Percentiles rank a stretch among this genome's conserved stretches.
These are phyloP conservation scores for Hartigia nigra DNA, from an alignment of 2,888 invertebrate genomes.

Conservation along the genomic window DNA sequence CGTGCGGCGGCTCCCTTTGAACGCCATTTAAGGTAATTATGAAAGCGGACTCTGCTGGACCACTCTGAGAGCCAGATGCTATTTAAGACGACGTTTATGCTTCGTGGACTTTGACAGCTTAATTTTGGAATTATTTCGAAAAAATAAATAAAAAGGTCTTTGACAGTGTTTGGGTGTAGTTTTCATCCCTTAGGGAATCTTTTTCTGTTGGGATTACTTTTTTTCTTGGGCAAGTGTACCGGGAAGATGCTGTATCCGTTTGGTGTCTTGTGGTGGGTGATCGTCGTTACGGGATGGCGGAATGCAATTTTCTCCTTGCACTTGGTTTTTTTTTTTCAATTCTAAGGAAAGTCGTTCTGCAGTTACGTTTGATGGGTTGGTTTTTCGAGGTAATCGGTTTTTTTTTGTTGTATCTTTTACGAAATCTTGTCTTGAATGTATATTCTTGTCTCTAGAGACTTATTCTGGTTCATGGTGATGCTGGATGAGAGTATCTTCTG, in stretches of 20 bases:
- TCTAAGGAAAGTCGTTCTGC: too few relatives aligned
- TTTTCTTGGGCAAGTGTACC: not conserved
- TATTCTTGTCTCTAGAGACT: not conserved
- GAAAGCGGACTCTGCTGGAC: slow-evolving; percentile 25
- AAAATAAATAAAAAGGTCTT: not conserved
- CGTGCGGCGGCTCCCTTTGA: slow-evolving; percentile 19
- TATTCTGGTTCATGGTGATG: not conserved
- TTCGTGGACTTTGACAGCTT: not conserved
- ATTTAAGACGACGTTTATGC: not conserved
- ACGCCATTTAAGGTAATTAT: slow-evolving; percentile 22
- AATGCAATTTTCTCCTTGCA: not conserved
- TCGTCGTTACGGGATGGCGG: not conserved
- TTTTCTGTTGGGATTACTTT: not conserved
- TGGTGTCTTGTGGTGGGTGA: not conserved
- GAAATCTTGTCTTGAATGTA: not conserved
- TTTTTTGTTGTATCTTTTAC: too few relatives aligned
- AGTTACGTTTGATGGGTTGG: too few relatives aligned
- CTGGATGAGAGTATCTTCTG: not conserved
- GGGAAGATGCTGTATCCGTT: not conserved
- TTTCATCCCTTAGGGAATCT: not conserved
- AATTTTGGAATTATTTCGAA: not conserved
- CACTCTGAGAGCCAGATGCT: slow-evolving; percentile 20
- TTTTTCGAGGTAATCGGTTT: too few relatives aligned
- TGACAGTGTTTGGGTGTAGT: too few relatives aligned
- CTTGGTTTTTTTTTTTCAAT: too few relatives aligned